Base-by-base conservation (phyloP, 2,113 vertebrate species). In the Ceyx melanurus region DNA sequence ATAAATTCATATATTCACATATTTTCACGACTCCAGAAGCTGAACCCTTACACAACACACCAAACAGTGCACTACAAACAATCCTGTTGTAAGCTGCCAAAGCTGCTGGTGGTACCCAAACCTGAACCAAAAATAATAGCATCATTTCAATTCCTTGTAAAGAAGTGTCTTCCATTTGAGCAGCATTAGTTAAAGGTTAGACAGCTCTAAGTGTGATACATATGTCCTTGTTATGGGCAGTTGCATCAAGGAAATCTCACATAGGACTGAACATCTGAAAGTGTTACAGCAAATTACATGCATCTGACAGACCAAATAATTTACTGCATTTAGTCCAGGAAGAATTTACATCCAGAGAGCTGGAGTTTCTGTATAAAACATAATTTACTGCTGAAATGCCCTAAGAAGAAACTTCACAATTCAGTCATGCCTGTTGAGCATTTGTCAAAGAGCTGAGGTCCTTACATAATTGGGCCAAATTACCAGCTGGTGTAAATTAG, bases 101-200 rank as follows among this genome's bases (percentile, higher is more conserved):
- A 20, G 46, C 29, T 79, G 50, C 8, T 57, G 43, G 2, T 31
- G 50, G 37, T 35, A 51, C 77, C 29, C 42, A 76, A 90, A 50
- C 9, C 19, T 70, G 68, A 66, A 87, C 50, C 91, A 89, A 89
- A 89, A 88, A 61, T 76, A 90, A 83, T 57, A 90, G 43, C 51
- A 22, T 62, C 80, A 70, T 91, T 94, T 95, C 76, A 65, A 81
- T 93, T 88, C 89, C 56, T 76, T 64, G 51, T 82, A 91, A 73
- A 94, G 40, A 94, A 88, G 9, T 70, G 60, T 50, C 15, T 94
- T 95, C 50, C 86, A 13, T 45, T 53, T 83, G 72, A 96, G 84
- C 43, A 67, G 88, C 33, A 10, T 88, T 96, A 97, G 91, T 97
- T 97, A 93, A 96, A 95, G 94, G 61, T 96, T 97, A 95, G 94